phyloP scores from a whole-genome alignment of 92 coral and sea anemone species.

The Zoanthus gigantus region DNA sequence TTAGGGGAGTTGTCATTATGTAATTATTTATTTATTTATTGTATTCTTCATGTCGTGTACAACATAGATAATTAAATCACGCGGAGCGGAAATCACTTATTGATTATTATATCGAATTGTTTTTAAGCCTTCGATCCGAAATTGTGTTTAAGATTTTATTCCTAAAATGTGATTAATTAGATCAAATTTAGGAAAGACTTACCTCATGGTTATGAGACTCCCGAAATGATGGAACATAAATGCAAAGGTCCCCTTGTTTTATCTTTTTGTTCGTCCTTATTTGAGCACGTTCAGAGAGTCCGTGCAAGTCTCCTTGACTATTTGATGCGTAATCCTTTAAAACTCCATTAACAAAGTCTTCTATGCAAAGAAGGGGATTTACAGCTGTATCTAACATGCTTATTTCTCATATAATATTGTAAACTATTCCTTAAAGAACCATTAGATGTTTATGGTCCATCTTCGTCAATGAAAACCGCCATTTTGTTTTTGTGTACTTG shows the following conservation, averaged over 20 bases:
- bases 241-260: constrained; percentile 11
- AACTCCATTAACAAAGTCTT: neutral
- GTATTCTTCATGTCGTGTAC: no score
- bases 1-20: no score
- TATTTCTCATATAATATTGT: neutral
- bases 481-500: neutral
- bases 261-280: constrained; percentile 21
- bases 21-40: no score
- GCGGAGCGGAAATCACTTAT: no score
- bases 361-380: neutral
- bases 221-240: constrained; percentile 14
- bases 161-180: no score
- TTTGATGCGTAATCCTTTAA: neutral
- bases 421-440: no score
- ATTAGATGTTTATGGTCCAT: no score
- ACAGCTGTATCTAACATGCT: constrained; percentile 1
- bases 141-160: no score
- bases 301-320: neutral
- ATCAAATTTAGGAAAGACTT: neutral
- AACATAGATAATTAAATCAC: no score
- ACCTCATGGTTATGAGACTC: neutral
- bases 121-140: no score
- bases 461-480: neutral
- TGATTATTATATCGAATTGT: no score
- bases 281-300: neutral